Evolutionary conservation across 2,113 vertebrate genomes (phyloP), one percentile per base, ranked within the genome.

Genomic region (Lethenteron reissneri): DNA sequence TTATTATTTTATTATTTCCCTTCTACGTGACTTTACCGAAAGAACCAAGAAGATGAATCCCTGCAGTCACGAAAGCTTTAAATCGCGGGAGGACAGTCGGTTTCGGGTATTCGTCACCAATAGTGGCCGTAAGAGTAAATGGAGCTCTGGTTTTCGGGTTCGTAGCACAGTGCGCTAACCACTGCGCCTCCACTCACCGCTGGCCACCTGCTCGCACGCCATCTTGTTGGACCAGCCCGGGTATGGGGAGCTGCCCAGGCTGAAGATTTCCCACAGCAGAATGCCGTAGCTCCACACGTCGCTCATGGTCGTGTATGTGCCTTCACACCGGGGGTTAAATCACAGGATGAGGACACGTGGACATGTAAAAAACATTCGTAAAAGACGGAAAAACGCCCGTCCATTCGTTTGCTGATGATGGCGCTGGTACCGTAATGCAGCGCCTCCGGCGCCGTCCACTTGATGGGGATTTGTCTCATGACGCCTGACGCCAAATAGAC

Each of bases 221-320:
- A 94, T 87, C 74, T 92, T 89, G 75, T 97, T 97, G 81, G 70
- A 88, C 84, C 96, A 86, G 78, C 78, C 85, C 72, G 84, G 71
- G 25, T 97, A 97, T 1, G 94, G 94, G 0, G 83, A 75, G 1
- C 84, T 81, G 0, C 94, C 92, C 75, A 87, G 77, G 72, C 87
- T 90, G 79, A 97, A 97, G 14, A 86, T 81, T 80, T 97, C 94
- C 92, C 94, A 97, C 14, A 96, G 79, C 70, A 96, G 78, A 62
- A 97, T 79, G 2, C 92, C 94, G 2, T 94, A 97, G 77, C 94
- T 97, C 94, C 94, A 97, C 62, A 95, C 84, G 0, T 97, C 92
- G 1, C 89, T 97, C 77, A 92, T 86, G 0, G 87, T 87, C 75
- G 86, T 92, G 77, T 89, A 96, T 8, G 57, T 57, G 57, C 72